Conservation (phyloP, 1,140 invertebrate genomes). For the Scaptodrosophila lebanonensis region DNA sequence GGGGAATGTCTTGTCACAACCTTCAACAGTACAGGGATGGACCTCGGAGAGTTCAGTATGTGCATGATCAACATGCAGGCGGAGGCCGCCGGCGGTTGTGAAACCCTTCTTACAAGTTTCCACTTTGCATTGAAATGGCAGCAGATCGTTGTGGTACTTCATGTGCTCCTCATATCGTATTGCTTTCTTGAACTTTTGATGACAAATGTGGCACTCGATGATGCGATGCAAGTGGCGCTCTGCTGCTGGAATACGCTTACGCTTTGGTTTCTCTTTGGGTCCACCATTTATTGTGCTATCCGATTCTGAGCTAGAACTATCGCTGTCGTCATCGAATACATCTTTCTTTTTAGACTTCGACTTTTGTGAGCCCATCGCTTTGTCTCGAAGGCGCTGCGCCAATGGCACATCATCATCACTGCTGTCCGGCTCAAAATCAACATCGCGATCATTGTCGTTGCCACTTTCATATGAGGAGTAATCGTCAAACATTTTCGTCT, state of each 20-base stretch:
- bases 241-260: constrained; percentile 41
- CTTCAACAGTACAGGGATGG: constrained; percentile 55
- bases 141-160: constrained; percentile 68
- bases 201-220: constrained; percentile 72
- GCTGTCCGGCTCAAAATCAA: constrained; percentile 48
- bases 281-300: constrained; percentile 24
- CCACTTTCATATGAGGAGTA: constrained; percentile 29
- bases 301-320: constrained; percentile 13
- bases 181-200: constrained; percentile 70
- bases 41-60: constrained; percentile 64
- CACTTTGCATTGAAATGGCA: constrained; percentile 66
- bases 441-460: constrained; percentile 33
- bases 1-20: constrained; percentile 64
- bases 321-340: constrained; percentile 11
- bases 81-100: constrained; percentile 63
- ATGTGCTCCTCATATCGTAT: constrained; percentile 71
- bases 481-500: constrained; percentile 25
- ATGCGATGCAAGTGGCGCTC: constrained; percentile 59
- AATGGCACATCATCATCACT: constrained; percentile 61
- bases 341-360: constrained; percentile 15
- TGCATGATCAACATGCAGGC: constrained; percentile 66
- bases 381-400: constrained; percentile 42
- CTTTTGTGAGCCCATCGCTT: constrained; percentile 10
- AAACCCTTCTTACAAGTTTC: constrained; percentile 67
- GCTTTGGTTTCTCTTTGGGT: constrained; percentile 34